A percentile compares a stretch with the other conserved stretches of the same genome.
Evolutionary conservation across 1,140 invertebrate genomes (phyloP).

Genomic region (Scaptomyza pallida): DNA sequence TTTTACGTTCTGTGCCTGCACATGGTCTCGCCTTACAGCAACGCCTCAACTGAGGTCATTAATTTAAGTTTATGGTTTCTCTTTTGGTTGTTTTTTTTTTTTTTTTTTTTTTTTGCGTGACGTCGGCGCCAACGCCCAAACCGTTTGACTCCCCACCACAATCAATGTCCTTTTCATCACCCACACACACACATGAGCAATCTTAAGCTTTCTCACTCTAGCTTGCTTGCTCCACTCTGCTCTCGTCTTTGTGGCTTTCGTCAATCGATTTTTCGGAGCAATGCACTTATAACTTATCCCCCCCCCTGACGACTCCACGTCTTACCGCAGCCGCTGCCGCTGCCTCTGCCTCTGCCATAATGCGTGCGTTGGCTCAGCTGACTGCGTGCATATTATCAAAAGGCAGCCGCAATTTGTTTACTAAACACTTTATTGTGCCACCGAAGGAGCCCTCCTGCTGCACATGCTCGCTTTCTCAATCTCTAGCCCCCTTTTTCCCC

Average conservation of each 20-base stretch:
- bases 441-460: slow-evolving; percentile 49
- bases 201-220: background rate
- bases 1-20: slow-evolving; percentile 18
- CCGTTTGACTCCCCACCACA: slow-evolving; percentile 35
- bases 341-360: no score
- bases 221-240: slow-evolving; percentile 26
- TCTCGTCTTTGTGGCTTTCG: slow-evolving; percentile 68
- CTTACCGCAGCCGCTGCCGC: background rate
- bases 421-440: slow-evolving; percentile 82
- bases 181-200: slow-evolving; percentile 4
- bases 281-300: slow-evolving; percentile 74
- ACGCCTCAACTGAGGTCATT: slow-evolving; percentile 68
- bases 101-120: slow-evolving; percentile 77
- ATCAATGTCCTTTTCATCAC: slow-evolving; percentile 74
- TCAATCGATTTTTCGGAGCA: slow-evolving; percentile 81
- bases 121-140: slow-evolving; percentile 62
- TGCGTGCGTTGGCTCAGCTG: slow-evolving; percentile 44
- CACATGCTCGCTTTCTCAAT: background rate
- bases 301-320: background rate
- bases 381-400: slow-evolving; percentile 73
- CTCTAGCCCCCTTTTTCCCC: background rate
- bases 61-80: slow-evolving; percentile 83
- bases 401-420: slow-evolving; percentile 80
- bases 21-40: slow-evolving; percentile 14
- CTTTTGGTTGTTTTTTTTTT: no score